phyloP scores from a whole-genome alignment of 1,140 invertebrate genomes.

The Hyles vespertilio region DNA sequence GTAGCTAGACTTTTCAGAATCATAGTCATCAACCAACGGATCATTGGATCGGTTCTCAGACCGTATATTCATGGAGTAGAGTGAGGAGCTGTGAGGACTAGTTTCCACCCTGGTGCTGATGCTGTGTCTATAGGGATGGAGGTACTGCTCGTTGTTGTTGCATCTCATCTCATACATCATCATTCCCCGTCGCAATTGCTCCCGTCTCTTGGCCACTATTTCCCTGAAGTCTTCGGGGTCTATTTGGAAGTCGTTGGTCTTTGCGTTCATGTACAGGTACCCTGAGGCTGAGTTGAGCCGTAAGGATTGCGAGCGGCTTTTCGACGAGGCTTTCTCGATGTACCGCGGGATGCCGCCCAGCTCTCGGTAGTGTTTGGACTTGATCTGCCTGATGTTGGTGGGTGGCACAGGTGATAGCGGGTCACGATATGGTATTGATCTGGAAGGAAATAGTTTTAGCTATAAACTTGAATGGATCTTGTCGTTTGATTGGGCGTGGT shows the following conservation, averaged over 20 bases:
- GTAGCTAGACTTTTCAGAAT: conserved; percentile 69
- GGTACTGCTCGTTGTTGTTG: conserved; percentile 39
- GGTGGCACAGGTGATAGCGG: conserved; percentile 67
- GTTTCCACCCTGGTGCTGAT: conserved; percentile 33
- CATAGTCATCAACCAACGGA: conserved; percentile 68
- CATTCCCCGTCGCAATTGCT: conserved; percentile 62
- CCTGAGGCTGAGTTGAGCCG: conserved; percentile 71
- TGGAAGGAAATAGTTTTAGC: conserved; percentile 31
- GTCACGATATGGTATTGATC: conserved; percentile 65
- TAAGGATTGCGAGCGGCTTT: conserved; percentile 60
- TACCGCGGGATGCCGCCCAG: conserved; percentile 57
- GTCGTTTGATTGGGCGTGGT: not conserved
- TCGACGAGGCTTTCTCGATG: conserved; percentile 64
- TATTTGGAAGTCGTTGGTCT: conserved; percentile 67
- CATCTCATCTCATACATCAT: conserved; percentile 41
- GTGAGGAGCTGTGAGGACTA: conserved; percentile 59
- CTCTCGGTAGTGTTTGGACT: conserved; percentile 50
- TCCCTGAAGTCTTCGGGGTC: conserved; percentile 69
- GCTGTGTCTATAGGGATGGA: conserved; percentile 39
- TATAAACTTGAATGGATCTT: too few species aligned
- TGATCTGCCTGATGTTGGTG: conserved; percentile 57
- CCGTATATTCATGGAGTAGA: conserved; percentile 63
- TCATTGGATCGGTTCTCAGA: conserved; percentile 68
- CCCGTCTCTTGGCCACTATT: conserved; percentile 62
- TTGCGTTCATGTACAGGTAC: conserved; percentile 72